These are phyloP conservation scores for Ptilodon capucinus DNA, from an alignment of 2,888 invertebrate species.

Conservation along the genomic window DNA sequence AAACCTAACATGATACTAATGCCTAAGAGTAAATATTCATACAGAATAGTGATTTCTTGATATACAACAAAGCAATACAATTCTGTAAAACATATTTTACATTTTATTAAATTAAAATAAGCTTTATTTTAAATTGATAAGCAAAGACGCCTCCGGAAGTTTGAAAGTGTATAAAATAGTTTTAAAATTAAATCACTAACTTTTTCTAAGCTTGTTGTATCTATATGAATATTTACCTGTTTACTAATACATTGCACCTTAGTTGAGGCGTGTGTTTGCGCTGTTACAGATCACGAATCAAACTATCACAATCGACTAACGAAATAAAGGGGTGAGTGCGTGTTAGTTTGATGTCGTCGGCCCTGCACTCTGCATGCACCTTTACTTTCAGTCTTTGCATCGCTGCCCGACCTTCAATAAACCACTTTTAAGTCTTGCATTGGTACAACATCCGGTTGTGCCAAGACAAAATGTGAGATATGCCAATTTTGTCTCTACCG, in stretches of 20 bases:
- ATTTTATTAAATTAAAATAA: too few species aligned
- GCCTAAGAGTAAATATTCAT: neutral
- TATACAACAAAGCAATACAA: too few species aligned
- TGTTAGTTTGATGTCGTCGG: constrained; percentile 56
- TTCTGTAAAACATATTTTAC: too few species aligned
- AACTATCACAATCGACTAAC: constrained; percentile 61
- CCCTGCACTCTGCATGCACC: constrained; percentile 5
- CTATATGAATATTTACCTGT: neutral
- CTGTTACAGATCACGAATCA: constrained; percentile 68
- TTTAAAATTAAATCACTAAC: too few species aligned
- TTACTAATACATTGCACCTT: constrained; percentile 7
- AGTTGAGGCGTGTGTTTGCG: constrained; percentile 44
- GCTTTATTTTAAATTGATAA: too few species aligned
- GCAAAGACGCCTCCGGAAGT: too few species aligned
- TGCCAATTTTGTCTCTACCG: too few species aligned
- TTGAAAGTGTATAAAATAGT: too few species aligned
- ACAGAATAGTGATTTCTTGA: neutral
- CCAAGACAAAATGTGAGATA: too few species aligned
- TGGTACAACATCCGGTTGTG: too few species aligned
- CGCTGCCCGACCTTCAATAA: neutral
- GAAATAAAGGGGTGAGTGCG: constrained; percentile 68
- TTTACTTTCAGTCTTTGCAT: neutral
- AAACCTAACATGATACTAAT: neutral
- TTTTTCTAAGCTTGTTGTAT: neutral
- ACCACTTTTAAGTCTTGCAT: neutral